Base-by-base conservation (phyloP, 2,888 invertebrate species). In the Artemia sp. region DNA sequence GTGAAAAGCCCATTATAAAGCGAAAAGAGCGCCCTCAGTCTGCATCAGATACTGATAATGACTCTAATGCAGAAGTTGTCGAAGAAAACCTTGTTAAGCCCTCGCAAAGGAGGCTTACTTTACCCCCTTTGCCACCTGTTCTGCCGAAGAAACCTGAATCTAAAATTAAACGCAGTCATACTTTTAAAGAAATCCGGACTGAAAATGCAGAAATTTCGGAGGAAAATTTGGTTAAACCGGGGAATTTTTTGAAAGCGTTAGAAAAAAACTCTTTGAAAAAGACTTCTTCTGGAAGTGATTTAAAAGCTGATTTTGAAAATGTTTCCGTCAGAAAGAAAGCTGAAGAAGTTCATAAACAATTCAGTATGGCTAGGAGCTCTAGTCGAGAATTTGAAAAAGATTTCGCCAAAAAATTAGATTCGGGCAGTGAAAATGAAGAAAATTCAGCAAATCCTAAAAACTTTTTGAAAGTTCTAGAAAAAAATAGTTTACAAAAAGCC, bases 351-450 rank as follows among this genome's bases (percentile, higher is more conserved):
- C n/a, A 58, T n/a, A 58, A 58, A 10, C 64, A 58, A 24, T 58
- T 58, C 64, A 58, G 64, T 19, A n/a, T 58, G n/a, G 24, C 14
- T 58, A n/a, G 64, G n/a, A 19, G 64, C 24, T n/a, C 14, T 58
- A 58, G 64, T 24, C n/a, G 24, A 10, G 64, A 58, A n/a, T 58
- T 58, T 24, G 64, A 58, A 58, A 58, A 58, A 10, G 64, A 58
- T 24, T 58, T 58, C 10, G 8, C 24, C 14, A n/a, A 24, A 24
- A 58, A 58, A 58, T 19, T 58, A 24, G 64, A 58, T 58, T 58
- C 64, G 11, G 64, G 64, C 64, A 58, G 64, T 58, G 64, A 58
- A 24, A 58, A 58, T 24, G 64, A 58, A 58, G 64, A 58, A 24
- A 24, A 24, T 9, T 19, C 14, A n/a, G 64, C 24, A 58, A 58